Percentiles rank a stretch among this genome's conserved stretches.
Conservation (phyloP, 2,797 vertebrate genomes). For the Botia kubotai region DNA sequence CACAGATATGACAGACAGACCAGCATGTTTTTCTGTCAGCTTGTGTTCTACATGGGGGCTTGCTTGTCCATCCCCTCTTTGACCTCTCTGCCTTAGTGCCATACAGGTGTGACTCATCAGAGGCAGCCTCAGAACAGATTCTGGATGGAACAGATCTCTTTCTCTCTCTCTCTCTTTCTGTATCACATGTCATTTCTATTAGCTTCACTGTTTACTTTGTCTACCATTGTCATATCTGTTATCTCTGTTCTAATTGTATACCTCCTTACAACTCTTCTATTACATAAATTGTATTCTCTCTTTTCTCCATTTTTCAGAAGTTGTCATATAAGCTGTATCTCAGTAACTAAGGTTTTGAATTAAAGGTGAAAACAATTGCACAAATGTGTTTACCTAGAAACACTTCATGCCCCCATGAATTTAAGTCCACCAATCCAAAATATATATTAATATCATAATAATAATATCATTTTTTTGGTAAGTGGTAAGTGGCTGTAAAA, state of each 20-base stretch:
- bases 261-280: background rate
- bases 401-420: too few relatives aligned
- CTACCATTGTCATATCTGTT: background rate
- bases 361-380: too few relatives aligned
- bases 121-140: conserved; percentile 40
- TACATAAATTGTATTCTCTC: too few relatives aligned
- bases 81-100: conserved; percentile 65
- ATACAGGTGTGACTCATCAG: conserved; percentile 65
- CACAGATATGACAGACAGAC: conserved; percentile 68
- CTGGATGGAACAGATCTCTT: conserved; percentile 12
- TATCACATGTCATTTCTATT: conserved; percentile 48
- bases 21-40: conserved; percentile 67
- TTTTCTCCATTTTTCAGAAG: too few relatives aligned
- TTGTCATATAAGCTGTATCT: too few relatives aligned
- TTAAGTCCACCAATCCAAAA: too few relatives aligned
- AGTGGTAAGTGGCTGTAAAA: too few relatives aligned
- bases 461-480: too few relatives aligned
- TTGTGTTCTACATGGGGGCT: conserved; percentile 53
- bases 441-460: too few relatives aligned
- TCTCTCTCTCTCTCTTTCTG: conserved; percentile 7
- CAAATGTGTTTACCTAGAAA: too few relatives aligned
- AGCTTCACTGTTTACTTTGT: conserved; percentile 50
- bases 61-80: conserved; percentile 52
- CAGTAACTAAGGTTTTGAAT: too few relatives aligned
- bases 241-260: background rate